phyloP scores from a whole-genome alignment of 2,797 vertebrate species.

The Hydrocynus forskahlii region DNA sequence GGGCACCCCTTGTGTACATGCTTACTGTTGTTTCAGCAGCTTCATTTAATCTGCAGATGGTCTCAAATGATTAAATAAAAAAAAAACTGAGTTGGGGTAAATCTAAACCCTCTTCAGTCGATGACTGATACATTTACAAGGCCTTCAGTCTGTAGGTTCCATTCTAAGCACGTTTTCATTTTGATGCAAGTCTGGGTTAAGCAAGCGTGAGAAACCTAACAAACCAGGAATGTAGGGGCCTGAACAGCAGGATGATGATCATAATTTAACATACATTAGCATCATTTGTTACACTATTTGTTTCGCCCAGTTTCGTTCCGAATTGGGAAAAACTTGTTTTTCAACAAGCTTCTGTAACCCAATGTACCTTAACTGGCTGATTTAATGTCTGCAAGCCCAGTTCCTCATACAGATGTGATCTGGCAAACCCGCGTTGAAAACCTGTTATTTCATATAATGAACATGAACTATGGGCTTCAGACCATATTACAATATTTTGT shows the following conservation, averaged over 20 bases:
- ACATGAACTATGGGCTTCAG: background rate
- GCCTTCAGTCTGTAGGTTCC: conserved; percentile 12
- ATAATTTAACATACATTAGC: no score
- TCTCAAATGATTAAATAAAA: no score
- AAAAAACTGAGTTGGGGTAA: no score
- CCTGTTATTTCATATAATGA: background rate
- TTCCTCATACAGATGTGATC: background rate
- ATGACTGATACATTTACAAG: conserved; percentile 27
- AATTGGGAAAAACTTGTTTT: no score
- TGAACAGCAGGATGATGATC: no score
- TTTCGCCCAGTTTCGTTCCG: no score
- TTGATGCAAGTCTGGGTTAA: background rate
- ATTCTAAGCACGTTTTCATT: conserved; percentile 19
- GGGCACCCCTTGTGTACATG: no score
- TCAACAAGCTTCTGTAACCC: background rate
- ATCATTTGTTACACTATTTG: no score
- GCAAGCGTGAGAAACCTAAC: background rate
- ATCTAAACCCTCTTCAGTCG: background rate
- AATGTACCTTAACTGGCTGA: background rate
- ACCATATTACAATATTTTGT: background rate
- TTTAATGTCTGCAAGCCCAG: no score
- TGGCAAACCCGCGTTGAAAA: background rate
- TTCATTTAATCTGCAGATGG: background rate
- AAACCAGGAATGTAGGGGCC: no score
- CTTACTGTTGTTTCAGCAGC: background rate